These are phyloP conservation scores for Platypus cylindrus DNA, from an alignment of 2,888 invertebrate genomes.

Conservation along the genomic window DNA sequence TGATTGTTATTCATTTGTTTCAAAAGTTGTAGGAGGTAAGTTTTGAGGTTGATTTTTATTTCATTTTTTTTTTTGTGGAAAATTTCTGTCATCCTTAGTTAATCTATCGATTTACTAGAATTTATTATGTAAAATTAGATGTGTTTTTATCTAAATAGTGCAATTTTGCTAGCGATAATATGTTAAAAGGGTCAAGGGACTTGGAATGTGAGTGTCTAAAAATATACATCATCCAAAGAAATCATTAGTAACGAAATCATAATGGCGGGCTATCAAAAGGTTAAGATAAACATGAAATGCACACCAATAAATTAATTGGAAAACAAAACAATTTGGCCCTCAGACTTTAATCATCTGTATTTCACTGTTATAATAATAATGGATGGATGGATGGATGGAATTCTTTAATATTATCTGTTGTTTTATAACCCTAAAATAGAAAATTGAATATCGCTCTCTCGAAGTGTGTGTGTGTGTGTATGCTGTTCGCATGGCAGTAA, in stretches of 20 bases:
- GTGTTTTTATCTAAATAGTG: too few species aligned
- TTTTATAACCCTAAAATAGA: constrained; percentile 9
- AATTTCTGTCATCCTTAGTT: too few species aligned
- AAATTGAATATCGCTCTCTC: too few species aligned
- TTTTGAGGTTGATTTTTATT: constrained; percentile 11
- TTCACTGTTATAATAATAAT: too few species aligned
- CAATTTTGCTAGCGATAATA: too few species aligned
- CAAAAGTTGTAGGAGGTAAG: constrained; percentile 16
- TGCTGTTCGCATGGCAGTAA: not conserved
- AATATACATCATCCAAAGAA: constrained; percentile 19
- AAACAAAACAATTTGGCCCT: constrained; percentile 13
- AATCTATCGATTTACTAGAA: too few species aligned
- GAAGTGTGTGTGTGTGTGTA: not conserved
- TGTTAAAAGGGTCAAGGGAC: constrained; percentile 14
- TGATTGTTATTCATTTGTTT: constrained; percentile 16
- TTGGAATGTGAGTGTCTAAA: constrained; percentile 6
- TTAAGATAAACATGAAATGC: too few species aligned
- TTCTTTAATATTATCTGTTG: too few species aligned
- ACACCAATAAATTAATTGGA: too few species aligned
- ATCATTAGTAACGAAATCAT: constrained; percentile 28
- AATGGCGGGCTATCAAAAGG: constrained; percentile 31
- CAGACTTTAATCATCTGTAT: too few species aligned
- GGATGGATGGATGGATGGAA: too few species aligned
- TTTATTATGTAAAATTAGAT: too few species aligned
- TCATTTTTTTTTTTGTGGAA: constrained; percentile 5